phyloP scores from a whole-genome alignment of 2,797 vertebrate genomes.

The Coluber constrictor region DNA sequence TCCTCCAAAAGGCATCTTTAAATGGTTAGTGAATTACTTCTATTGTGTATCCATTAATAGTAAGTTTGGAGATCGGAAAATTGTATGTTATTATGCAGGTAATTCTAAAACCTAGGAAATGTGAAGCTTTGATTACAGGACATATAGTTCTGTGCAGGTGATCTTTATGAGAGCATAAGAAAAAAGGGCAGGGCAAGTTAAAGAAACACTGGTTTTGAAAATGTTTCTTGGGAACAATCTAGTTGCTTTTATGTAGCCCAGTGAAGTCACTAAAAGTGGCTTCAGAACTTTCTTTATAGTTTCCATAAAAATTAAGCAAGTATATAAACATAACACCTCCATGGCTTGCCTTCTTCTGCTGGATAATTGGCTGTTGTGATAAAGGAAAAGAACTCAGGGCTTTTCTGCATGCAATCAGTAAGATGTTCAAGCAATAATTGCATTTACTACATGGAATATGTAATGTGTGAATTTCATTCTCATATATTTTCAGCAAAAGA shows the following conservation, averaged over 20 bases:
- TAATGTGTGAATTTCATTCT: not conserved
- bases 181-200: not conserved
- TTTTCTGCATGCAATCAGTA: not conserved
- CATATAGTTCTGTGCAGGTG: slow-evolving; percentile 46
- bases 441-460: not conserved
- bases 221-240: not conserved
- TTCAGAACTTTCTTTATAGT: not conserved
- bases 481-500: not conserved
- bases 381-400: not conserved
- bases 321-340: not conserved
- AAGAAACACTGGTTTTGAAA: not conserved
- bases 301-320: not conserved
- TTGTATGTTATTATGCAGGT: slow-evolving; percentile 35
- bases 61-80: slow-evolving; percentile 34
- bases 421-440: not conserved
- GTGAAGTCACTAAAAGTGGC: not conserved
- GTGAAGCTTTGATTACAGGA: slow-evolving; percentile 56
- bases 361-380: not conserved
- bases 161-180: slow-evolving; percentile 33
- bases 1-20: slow-evolving; percentile 52
- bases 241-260: not conserved
- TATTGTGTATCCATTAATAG: slow-evolving; percentile 38
- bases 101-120: slow-evolving; percentile 36
- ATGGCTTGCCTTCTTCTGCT: not conserved
- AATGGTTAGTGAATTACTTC: slow-evolving; percentile 51